Base-by-base conservation (phyloP, 2,113 vertebrate genomes). In the Osmerus eperlanus region DNA sequence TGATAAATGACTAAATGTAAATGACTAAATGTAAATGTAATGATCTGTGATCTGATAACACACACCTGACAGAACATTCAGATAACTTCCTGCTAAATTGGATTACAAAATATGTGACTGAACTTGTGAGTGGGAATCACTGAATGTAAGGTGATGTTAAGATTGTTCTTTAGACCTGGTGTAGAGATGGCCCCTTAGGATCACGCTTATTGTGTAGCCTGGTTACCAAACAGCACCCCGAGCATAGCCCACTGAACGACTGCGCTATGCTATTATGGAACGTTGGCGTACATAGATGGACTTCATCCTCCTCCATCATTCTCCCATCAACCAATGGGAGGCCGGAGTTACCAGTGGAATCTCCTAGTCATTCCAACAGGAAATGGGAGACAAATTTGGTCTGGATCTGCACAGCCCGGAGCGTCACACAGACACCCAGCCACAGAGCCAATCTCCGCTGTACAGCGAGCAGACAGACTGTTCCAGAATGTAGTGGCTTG, bases 331-430 rank as follows among this genome's bases (percentile, higher is more conserved):
- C 92, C 92, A 92, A 92, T 93, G 73, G 77, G 70, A 64, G 70
- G 4, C 4, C 65, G 84, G 82, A 87, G 72, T 75, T 87, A 88
- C 85, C 87, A 59, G 76, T 67, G 88, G 90, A 91, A 91, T 88
- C 84, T 90, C 86, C 81, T 12, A 78, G 70, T 76, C 79, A 78
- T 84, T 77, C 70, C 65, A 66, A 83, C 90, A 91, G 92, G 92
- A 93, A 93, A 67, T 56, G 4, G 62, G 7, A 58, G 87, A 90
- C 92, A 89, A 84, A 93, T 93, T 89, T 91, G 92, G 92, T 85
- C 61, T 14, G 81, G 72, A 79, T 67, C 63, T 72, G 84, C 53
- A n/a, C 77, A 67, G 71, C 76, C 78, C 41, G 68, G 69, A 80
- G 75, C 88, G 81, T 88, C 85, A 87, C 64, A 11, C 63, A 78